These are phyloP conservation scores for Candidula unifasciata DNA, from an alignment of 2,888 invertebrate genomes.

Conservation along the genomic window DNA sequence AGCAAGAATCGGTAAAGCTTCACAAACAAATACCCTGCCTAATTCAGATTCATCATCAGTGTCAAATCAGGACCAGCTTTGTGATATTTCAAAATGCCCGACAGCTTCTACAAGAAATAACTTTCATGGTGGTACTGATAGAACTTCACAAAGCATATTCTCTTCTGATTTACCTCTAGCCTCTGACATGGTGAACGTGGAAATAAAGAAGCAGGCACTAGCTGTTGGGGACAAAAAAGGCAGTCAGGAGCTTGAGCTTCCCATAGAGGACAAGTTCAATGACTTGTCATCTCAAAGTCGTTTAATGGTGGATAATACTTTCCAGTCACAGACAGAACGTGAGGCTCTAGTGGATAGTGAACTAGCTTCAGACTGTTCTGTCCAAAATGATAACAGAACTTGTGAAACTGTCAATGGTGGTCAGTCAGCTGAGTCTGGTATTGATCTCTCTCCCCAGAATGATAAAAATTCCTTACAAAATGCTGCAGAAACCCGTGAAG, in stretches of 20 bases:
- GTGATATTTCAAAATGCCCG: not conserved
- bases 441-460: no score
- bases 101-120: not conserved
- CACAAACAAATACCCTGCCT: not conserved
- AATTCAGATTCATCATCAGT: not conserved
- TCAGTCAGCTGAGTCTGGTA: no score
- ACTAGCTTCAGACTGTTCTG: not conserved
- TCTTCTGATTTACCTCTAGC: no score
- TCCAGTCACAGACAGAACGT: not conserved
- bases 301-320: not conserved
- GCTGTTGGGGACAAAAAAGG: no score
- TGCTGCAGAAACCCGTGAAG: no score
- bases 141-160: not conserved
- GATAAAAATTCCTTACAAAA: no score
- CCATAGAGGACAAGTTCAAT: not conserved
- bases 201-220: not conserved
- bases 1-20: not conserved
- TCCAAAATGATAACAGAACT: not conserved
- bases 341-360: not conserved
- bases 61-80: not conserved
- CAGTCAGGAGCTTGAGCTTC: not conserved
- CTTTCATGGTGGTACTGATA: not conserved
- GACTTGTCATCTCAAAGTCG: not conserved
- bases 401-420: not conserved
- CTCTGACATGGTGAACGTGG: not conserved